Evolutionary conservation across 2,888 invertebrate species (phyloP), one percentile per base, ranked within the genome.

Genomic region (Philereme vetulata): DNA sequence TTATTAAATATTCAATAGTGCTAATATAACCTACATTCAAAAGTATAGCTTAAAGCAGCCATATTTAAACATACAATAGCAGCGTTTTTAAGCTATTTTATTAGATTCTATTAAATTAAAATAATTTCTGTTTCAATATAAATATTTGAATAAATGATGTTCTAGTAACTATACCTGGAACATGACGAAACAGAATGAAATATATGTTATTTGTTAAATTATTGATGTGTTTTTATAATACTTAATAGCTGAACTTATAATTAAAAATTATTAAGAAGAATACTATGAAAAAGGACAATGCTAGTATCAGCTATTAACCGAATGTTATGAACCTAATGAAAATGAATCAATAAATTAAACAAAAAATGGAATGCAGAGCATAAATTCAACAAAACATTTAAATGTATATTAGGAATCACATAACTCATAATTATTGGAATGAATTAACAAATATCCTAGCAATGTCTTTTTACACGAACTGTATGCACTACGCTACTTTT

Each of bases 91-190:
- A 21, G 2, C 21, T 21, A 21, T 21, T 21, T 2, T 21, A 21
- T 21, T 21, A 21, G 21, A 21, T 21, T 21, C 21, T 21, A 21
- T n/a, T n/a, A n/a, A n/a, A n/a, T n/a, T n/a, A n/a, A n/a, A n/a
- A n/a, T n/a, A n/a, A n/a, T n/a, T n/a, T n/a, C n/a, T n/a, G n/a
- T n/a, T n/a, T n/a, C n/a, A n/a, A n/a, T 21, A 21, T 4, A 38
- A 8, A 38, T 38, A 7, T 38, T 38, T 8, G 51, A 64, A 60
- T 64, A 64, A 64, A 62, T 55, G 58, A 49, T 51, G 53, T 56
- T 54, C 42, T 61, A 57, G 44, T 49, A 38, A 52, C 46, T 49
- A 58, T 36, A 49, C 51, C 46, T 62, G 59, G 49, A 60, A 52
- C 34, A 21, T 1, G 21, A 21, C 50, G 50, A 61, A 53, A 61